Percentiles rank a stretch among this genome's conserved stretches.
phyloP scores from a whole-genome alignment of 2,113 vertebrate genomes.

The Semicossyphus pulcher region DNA sequence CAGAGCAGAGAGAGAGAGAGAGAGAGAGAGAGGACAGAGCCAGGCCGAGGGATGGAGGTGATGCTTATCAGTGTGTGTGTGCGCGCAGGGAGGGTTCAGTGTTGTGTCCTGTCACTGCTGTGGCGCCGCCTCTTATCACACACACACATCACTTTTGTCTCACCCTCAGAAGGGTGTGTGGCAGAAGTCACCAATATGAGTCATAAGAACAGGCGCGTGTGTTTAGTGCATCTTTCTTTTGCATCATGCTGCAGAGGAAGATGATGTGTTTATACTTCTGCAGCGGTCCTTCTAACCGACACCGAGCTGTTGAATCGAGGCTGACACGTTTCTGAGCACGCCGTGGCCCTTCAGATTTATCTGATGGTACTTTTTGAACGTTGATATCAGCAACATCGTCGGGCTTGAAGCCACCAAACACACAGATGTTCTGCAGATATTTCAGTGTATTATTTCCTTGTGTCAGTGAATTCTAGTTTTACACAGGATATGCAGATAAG shows the following conservation, averaged over 20 bases:
- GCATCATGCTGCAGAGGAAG: too few species aligned
- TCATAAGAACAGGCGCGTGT: neutral
- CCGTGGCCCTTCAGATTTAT: neutral
- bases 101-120: constrained; percentile 81
- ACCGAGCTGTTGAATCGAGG: neutral
- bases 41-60: constrained; percentile 78
- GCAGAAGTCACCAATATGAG: constrained; percentile 34
- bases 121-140: constrained; percentile 88
- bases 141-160: constrained; percentile 85
- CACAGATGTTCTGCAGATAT: too few species aligned
- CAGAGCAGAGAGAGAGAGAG: constrained; percentile 67
- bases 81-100: constrained; percentile 76
- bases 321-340: neutral
- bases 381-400: neutral
- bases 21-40: constrained; percentile 62
- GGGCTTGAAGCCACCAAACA: neutral
- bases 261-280: too few species aligned
- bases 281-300: too few species aligned
- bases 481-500: too few species aligned
- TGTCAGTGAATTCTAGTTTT: too few species aligned
- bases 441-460: too few species aligned
- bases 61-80: constrained; percentile 85
- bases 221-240: neutral
- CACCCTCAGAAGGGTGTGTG: constrained; percentile 78
- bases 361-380: neutral